phyloP scores from a whole-genome alignment of 2,797 vertebrate genomes.

The Triplophysa bombifrons region DNA sequence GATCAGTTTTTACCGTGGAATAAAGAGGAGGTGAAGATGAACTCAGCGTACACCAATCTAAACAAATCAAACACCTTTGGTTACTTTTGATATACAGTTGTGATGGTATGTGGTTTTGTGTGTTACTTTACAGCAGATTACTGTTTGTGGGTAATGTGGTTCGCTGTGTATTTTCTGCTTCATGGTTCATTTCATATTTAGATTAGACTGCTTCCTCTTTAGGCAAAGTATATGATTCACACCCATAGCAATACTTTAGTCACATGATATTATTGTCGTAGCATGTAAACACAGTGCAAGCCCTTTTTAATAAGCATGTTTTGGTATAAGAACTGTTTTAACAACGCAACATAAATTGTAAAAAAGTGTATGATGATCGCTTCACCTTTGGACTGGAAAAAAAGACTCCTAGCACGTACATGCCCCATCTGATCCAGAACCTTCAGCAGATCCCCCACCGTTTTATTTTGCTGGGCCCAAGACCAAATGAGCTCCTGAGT shows the following conservation, averaged over 20 bases:
- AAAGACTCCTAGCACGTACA: slow-evolving; percentile 71
- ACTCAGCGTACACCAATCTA: background rate
- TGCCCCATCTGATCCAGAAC: slow-evolving; percentile 75
- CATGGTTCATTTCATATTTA: background rate
- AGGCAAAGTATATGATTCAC: background rate
- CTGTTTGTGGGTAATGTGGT: background rate
- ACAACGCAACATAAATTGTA: background rate
- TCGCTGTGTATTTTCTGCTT: background rate
- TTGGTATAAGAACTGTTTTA: background rate
- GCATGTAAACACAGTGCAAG: background rate
- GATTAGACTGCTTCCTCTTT: background rate
- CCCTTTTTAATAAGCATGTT: background rate
- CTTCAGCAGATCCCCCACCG: slow-evolving; percentile 73
- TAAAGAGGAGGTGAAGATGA: background rate
- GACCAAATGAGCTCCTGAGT: slow-evolving; percentile 81
- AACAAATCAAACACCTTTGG: background rate
- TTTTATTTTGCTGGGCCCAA: slow-evolving; percentile 81
- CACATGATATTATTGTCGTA: background rate
- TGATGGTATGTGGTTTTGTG: background rate
- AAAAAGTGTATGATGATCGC: background rate
- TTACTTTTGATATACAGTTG: background rate
- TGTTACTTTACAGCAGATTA: background rate
- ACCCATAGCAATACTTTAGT: background rate
- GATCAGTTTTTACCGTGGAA: background rate
- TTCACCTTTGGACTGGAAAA: slow-evolving; percentile 68